Base-by-base conservation (phyloP, 2,888 invertebrate genomes). In the Eupsilia transversa region DNA sequence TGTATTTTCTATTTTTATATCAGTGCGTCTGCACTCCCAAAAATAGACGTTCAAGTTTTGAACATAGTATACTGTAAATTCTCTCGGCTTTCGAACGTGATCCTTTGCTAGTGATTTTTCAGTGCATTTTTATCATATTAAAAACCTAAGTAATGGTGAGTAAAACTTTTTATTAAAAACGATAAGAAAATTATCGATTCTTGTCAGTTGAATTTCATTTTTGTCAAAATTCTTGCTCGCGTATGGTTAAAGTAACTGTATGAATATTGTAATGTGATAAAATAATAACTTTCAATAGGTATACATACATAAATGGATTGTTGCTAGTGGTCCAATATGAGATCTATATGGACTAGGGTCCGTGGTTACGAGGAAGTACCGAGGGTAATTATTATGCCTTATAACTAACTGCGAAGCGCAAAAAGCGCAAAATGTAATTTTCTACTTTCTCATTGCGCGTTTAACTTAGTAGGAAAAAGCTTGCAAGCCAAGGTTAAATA, bases 21-120 rank as follows among this genome's bases (percentile, higher is more conserved):
- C 91, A 81, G 82, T 89, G 92, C 94, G 93, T 93, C 90, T 91
- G 92, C 91, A 90, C 87, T 84, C 93, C 94, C 94, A 90, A 92
- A 95, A 95, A 95, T 95, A 95, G 95, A 94, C 80, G 89, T 90
- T 88, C 90, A 91, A 93, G 90, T 92, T 92, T 92, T 91, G 88
- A 89, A 87, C 87, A 89, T 89, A 91, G 86, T 90, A 90, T 87
- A 89, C 84, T 86, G 85, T 87, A 86, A 83, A 74, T 83, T 77
- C 83, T 73, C 77, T 70, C 80, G 77, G 74, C 86, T 86, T 85
- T 79, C 80, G 61, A 86, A 89, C 82, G 80, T 85, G 76, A 69
- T 82, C 77, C 75, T 80, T 79, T 61, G 59, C 70, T 86, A 79
- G 83, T 87, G 75, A 33, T 75, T 76, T 76, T 49, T 79, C 52